Conservation (phyloP, 1,140 invertebrate genomes). For the Diuraphis noxia region DNA sequence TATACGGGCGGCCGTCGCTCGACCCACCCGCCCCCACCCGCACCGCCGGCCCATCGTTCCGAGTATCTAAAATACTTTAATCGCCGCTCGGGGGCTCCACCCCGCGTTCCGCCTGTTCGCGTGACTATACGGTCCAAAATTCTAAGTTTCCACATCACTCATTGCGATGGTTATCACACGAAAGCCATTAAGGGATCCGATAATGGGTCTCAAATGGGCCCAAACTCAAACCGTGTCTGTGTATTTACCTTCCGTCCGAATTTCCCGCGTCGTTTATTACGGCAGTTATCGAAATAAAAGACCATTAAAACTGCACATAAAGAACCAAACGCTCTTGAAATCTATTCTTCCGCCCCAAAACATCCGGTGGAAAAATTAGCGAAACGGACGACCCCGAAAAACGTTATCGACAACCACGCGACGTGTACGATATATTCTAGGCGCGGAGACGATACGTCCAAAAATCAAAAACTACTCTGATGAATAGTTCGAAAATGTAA, state of each 20-base stretch:
- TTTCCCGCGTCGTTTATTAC: constrained; percentile 48
- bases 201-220: constrained; percentile 45
- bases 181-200: constrained; percentile 54
- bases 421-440: background rate
- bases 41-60: background rate
- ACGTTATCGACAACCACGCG: background rate
- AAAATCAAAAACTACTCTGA: background rate
- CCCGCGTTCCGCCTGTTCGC: background rate
- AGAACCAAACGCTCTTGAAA: background rate
- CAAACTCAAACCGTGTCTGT: background rate
- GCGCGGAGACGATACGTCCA: background rate
- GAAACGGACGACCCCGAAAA: background rate
- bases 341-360: background rate
- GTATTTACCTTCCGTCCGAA: constrained; percentile 41
- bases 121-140: constrained; percentile 36
- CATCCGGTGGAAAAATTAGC: background rate
- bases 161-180: constrained; percentile 50
- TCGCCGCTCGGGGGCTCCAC: constrained; percentile 15
- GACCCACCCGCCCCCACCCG: background rate
- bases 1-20: background rate
- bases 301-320: constrained; percentile 42
- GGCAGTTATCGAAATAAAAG: constrained; percentile 50
- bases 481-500: background rate
- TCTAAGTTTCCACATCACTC: constrained; percentile 51
- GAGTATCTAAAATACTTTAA: constrained; percentile 34